Evolutionary conservation across 1,140 invertebrate species (phyloP), one percentile per base, ranked within the genome.

Genomic region (Bombus confusus): DNA sequence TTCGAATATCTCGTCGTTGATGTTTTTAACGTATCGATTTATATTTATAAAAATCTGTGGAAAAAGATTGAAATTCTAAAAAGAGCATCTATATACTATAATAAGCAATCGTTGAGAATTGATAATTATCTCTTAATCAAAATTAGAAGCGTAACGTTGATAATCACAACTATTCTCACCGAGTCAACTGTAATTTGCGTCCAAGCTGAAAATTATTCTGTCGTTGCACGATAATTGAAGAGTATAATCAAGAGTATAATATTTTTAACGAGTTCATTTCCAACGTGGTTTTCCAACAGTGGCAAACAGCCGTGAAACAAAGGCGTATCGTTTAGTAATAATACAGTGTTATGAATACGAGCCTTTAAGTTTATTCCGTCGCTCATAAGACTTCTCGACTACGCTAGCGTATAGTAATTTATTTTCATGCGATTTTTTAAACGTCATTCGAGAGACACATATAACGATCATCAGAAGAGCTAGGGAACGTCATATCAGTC

Each of bases 401-500:
- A 92, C 84, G 83, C 85, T 93, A 94, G 92, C 83, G 89, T 85
- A 91, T 94, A 94, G 91, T 94, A 94, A 94, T 94, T 94, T 94
- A 94, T 94, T 94, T 91, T 92, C 92, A 94, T 86, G 83, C 88
- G 85, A 84, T 91, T 92, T 84, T 91, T 83, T 86, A 87, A 79
- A 90, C 72, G 90, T 92, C 90, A 92, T 88, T 86, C 75, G 80
- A 92, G 88, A 83, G 66, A 62, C 59, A 80, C 25, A 84, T 25
- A 85, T 71, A 90, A 82, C 80, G 83, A 90, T 91, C 80, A 87
- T 91, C 80, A 64, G 86, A 88, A 86, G 83, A 87, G 87, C 88
- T 93, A 93, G 90, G 88, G 76, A 91, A 92, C 88, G 89, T 93
- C 94, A 95, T 95, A 95, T 95, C 94, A 94, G 93, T 90, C 91